Percentiles rank a stretch among this genome's conserved stretches.
These are phyloP conservation scores for Drosophila ambigua DNA, from an alignment of 1,140 invertebrate genomes.

Conservation along the genomic window DNA sequence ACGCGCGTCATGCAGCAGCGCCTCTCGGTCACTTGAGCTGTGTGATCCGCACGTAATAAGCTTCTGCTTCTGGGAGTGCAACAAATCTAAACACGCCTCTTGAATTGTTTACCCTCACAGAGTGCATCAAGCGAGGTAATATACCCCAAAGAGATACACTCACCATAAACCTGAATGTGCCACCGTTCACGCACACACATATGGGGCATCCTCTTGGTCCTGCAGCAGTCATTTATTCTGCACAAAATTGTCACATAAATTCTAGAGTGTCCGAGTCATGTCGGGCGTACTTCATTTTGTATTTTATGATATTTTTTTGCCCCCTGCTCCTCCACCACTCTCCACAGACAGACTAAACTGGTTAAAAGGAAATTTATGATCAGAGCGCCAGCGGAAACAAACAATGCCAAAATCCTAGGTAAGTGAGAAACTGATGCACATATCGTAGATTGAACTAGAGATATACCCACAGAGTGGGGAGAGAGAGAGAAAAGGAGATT, in stretches of 20 bases:
- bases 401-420: slow-evolving; percentile 47
- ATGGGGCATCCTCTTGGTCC: slow-evolving; percentile 31
- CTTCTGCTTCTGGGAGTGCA: too few species aligned
- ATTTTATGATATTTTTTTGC: slow-evolving; percentile 75
- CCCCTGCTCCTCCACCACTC: background rate
- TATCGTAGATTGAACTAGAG: slow-evolving; percentile 31
- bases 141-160: slow-evolving; percentile 13
- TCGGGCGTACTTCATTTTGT: slow-evolving; percentile 79
- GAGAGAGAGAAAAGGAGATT: slow-evolving; percentile 25
- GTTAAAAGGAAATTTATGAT: slow-evolving; percentile 70
- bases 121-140: background rate
- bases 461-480: slow-evolving; percentile 4
- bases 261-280: slow-evolving; percentile 69
- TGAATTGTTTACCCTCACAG: too few species aligned
- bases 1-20: too few species aligned
- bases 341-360: slow-evolving; percentile 41
- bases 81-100: too few species aligned
- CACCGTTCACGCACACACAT: slow-evolving; percentile 16
- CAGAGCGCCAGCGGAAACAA: slow-evolving; percentile 42
- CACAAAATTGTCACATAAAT: slow-evolving; percentile 80
- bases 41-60: too few species aligned
- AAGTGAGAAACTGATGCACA: slow-evolving; percentile 28
- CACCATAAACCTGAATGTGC: slow-evolving; percentile 34
- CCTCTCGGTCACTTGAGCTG: too few species aligned
- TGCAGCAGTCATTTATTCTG: slow-evolving; percentile 69